Percentiles rank a stretch among this genome's conserved stretches.
Conservation (phyloP, 2,797 vertebrate species). For the Eutrigla gurnardus region DNA sequence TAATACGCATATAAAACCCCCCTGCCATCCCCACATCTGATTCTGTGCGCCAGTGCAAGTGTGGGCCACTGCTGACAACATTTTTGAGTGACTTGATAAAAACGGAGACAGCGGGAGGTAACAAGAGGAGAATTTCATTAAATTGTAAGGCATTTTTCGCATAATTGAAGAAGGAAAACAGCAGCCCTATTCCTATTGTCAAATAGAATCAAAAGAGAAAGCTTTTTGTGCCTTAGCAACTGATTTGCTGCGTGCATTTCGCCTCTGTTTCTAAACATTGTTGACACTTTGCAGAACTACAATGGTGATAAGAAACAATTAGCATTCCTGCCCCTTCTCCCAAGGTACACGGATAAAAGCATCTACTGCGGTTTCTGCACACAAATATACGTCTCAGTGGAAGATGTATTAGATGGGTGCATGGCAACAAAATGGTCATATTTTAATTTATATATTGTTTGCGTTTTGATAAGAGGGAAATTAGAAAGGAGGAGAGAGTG, state of each 20-base stretch:
- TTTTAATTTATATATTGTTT: slow-evolving; percentile 62
- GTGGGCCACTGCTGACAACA: slow-evolving; percentile 19
- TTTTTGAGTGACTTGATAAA: slow-evolving; percentile 69
- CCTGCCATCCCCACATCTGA: neutral
- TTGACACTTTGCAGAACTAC: slow-evolving; percentile 50
- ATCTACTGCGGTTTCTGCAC: slow-evolving; percentile 10
- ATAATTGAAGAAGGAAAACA: slow-evolving; percentile 47
- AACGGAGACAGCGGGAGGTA: slow-evolving; percentile 51
- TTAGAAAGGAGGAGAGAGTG: slow-evolving; percentile 30
- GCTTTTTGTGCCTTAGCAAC: slow-evolving; percentile 29
- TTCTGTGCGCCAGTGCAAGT: slow-evolving; percentile 18
- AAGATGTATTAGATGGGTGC: slow-evolving; percentile 28
- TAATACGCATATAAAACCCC: slow-evolving; percentile 36
- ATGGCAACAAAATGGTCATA: slow-evolving; percentile 24
- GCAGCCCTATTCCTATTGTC: slow-evolving; percentile 29
- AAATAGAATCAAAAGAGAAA: slow-evolving; percentile 54
- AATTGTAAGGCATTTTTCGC: slow-evolving; percentile 55
- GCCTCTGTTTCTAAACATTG: slow-evolving; percentile 48
- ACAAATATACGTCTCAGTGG: slow-evolving; percentile 4
- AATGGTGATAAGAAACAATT: slow-evolving; percentile 67
- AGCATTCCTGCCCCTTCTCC: slow-evolving; percentile 35
- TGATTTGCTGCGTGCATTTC: slow-evolving; percentile 50
- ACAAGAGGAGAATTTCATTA: slow-evolving; percentile 70
- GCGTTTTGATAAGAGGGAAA: slow-evolving; percentile 42
- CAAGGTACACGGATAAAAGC: slow-evolving; percentile 25